Evolutionary conservation across 2,113 vertebrate species (phyloP).

Genomic region (Falcunculus frontatus): DNA sequence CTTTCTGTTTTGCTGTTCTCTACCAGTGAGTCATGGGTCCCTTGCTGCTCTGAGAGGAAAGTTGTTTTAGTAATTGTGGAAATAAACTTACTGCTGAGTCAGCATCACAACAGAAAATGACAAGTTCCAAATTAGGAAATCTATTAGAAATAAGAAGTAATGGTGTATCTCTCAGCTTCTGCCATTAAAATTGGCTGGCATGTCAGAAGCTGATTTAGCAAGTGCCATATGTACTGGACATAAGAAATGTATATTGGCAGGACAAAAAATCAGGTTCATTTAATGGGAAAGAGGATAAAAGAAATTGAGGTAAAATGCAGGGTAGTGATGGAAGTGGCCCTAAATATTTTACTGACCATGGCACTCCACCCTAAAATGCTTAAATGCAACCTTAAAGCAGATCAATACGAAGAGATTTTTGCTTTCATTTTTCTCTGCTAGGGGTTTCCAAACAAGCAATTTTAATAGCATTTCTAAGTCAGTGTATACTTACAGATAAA

Average conservation of each 20-base stretch:
- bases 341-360: background rate
- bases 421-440: slow-evolving; percentile 10
- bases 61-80: slow-evolving; percentile 73
- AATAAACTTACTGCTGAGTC: slow-evolving; percentile 69
- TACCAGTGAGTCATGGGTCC: slow-evolving; percentile 53
- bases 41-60: slow-evolving; percentile 56
- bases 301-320: background rate
- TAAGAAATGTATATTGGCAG: background rate
- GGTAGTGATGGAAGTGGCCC: background rate
- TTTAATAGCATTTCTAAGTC: background rate
- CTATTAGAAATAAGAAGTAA: slow-evolving; percentile 50
- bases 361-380: background rate
- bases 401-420: background rate
- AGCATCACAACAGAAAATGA: slow-evolving; percentile 49
- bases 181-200: background rate
- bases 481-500: slow-evolving; percentile 14
- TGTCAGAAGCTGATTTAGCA: slow-evolving; percentile 1
- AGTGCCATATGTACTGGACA: background rate
- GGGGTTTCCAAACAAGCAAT: slow-evolving; percentile 20
- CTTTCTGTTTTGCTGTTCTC: slow-evolving; percentile 45
- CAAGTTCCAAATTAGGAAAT: slow-evolving; percentile 43
- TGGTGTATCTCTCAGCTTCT: background rate
- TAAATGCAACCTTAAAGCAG: background rate
- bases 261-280: background rate
- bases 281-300: background rate